Percentiles rank a stretch among this genome's conserved stretches.
Conservation (phyloP, 2,888 invertebrate genomes). For the Troides helena region DNA sequence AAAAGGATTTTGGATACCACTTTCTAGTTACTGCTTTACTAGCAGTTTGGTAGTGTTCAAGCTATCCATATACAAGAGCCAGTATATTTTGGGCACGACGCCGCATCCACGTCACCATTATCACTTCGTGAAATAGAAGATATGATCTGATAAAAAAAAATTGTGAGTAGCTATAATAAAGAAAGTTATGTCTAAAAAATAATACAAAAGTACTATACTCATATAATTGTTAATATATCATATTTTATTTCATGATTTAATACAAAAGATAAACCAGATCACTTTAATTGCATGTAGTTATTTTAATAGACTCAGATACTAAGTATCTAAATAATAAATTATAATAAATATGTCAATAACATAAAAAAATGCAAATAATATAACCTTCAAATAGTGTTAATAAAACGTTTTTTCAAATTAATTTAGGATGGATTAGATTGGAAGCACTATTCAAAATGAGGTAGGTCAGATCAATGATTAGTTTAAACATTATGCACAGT, state of each 20-base stretch:
- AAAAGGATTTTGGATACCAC: too few species aligned
- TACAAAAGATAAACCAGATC: background rate
- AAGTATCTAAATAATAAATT: background rate
- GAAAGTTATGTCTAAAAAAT: background rate
- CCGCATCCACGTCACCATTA: too few species aligned
- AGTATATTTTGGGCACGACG: too few species aligned
- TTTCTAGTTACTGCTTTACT: background rate
- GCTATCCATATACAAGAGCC: too few species aligned
- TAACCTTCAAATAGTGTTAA: background rate
- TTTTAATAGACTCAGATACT: background rate
- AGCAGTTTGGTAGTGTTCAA: too few species aligned
- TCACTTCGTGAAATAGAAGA: too few species aligned
- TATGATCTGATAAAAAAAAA: too few species aligned
- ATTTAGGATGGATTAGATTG: background rate
- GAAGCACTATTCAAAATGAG: conserved; percentile 25
- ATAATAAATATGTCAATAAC: background rate
- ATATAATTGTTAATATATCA: background rate
- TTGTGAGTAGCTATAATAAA: too few species aligned
- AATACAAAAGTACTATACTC: background rate
- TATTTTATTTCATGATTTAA: background rate
- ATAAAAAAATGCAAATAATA: background rate
- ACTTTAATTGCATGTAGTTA: background rate
- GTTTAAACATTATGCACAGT: conserved; percentile 6
- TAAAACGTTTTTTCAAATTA: background rate
- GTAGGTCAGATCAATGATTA: conserved; percentile 25